Conservation (phyloP, 2,888 invertebrate genomes). For the Geotrupes spiniger region DNA sequence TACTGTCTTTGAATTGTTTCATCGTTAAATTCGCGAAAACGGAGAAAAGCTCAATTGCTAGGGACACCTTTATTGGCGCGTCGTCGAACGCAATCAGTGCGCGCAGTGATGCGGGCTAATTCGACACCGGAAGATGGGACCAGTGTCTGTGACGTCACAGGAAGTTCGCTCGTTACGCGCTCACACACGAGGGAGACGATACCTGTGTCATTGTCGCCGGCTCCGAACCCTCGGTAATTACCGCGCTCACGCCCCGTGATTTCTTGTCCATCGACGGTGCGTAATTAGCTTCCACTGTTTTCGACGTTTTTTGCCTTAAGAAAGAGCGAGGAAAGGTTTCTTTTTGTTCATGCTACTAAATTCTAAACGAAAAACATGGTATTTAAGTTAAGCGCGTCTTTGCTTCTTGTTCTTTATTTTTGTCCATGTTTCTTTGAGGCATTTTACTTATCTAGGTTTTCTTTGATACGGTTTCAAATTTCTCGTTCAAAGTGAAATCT, state of each 20-base stretch:
- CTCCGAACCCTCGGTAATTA: conserved; percentile 9
- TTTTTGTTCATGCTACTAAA: too few relatives aligned
- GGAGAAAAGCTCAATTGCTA: too few relatives aligned
- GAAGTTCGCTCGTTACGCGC: conserved; percentile 34
- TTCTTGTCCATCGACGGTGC: conserved; percentile 2
- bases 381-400: too few relatives aligned
- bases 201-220: conserved; percentile 21
- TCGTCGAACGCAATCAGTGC: conserved; percentile 32
- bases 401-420: too few relatives aligned
- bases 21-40: too few relatives aligned
- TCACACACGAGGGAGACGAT: conserved; percentile 18
- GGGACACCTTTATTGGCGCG: background rate
- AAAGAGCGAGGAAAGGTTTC: background rate
- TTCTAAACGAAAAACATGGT: too few relatives aligned
- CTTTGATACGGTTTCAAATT: too few relatives aligned
- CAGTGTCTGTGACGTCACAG: conserved; percentile 30
- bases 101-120: conserved; percentile 38
- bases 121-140: conserved; percentile 41
- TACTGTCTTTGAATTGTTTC: too few relatives aligned
- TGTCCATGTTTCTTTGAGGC: too few relatives aligned
- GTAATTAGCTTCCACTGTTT: conserved; percentile 1
- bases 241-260: background rate
- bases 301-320: background rate
- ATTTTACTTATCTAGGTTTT: too few relatives aligned
- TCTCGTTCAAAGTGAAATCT: too few relatives aligned